Percentiles rank a stretch among this genome's conserved stretches.
Conservation (phyloP, 2,797 vertebrate species). For the Rhynchotus rufescens region DNA sequence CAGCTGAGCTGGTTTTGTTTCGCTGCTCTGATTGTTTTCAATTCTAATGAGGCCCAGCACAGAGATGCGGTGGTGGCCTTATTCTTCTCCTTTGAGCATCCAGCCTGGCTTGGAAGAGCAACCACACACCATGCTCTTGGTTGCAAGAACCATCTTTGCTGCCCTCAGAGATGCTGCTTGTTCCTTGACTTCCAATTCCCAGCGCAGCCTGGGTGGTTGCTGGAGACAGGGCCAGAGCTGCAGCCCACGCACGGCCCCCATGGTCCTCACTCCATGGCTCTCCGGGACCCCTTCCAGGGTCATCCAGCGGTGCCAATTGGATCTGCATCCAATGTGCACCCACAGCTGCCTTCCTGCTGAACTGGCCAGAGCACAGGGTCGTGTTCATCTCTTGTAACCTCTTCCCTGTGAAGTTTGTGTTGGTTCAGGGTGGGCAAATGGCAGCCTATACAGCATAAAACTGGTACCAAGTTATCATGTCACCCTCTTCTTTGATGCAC, state of each 20-base stretch:
- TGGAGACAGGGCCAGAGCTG: not conserved
- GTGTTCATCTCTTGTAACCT: not conserved
- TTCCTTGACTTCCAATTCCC: not conserved
- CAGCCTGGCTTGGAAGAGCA: not conserved
- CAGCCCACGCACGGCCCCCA: not conserved
- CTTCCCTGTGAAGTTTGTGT: not conserved
- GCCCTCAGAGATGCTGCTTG: fast-evolving
- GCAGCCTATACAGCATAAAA: not conserved
- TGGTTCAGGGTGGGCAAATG: not conserved
- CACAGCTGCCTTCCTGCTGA: not conserved
- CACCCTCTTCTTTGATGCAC: not conserved
- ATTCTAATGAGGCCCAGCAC: not conserved
- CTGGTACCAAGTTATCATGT: not conserved
- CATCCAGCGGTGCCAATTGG: too few relatives aligned
- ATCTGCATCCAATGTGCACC: too few relatives aligned
- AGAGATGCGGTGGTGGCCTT: conserved; percentile 20
- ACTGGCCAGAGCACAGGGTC: fast-evolving
- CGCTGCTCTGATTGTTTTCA: conserved; percentile 34
- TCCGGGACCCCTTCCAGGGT: fast-evolving
- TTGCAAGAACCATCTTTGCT: not conserved
- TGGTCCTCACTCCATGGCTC: not conserved
- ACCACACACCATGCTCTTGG: fast-evolving
- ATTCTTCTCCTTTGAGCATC: not conserved
- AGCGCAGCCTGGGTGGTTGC: fast-evolving
- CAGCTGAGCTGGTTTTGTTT: conserved; percentile 68